Evolutionary conservation across 2,113 vertebrate genomes (phyloP).

Genomic region (Lepidiolamprologus cunningtoni): DNA sequence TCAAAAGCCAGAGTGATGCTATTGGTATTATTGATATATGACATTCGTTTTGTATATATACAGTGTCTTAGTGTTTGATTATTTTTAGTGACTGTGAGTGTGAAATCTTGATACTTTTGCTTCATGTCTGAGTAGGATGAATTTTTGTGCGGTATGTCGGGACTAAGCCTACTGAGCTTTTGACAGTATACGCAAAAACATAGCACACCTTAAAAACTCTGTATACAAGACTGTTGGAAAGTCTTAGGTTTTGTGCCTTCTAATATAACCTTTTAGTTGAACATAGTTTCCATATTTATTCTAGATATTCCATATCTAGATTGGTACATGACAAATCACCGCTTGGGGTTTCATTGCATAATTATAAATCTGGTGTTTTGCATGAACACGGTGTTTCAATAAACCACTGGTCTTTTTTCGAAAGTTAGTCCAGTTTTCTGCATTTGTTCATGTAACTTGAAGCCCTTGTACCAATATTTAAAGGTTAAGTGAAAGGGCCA

Average conservation of each 20-base stretch:
- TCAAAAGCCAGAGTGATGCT: background rate
- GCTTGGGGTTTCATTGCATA: background rate
- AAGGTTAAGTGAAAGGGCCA: background rate
- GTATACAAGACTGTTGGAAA: background rate
- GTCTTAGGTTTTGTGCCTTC: background rate
- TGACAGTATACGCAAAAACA: background rate
- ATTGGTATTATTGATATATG: background rate
- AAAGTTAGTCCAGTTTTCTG: background rate
- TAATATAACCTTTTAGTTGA: background rate
- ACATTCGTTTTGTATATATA: accelerated
- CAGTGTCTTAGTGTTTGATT: background rate
- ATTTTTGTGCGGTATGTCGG: background rate
- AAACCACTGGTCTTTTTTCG: background rate
- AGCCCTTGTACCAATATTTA: background rate
- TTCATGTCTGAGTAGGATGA: background rate
- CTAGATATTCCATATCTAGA: background rate
- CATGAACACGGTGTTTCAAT: background rate
- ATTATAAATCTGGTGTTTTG: background rate
- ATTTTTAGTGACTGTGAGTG: background rate
- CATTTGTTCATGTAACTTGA: background rate
- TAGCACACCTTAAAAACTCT: background rate
- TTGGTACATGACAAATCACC: background rate
- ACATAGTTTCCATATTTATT: background rate
- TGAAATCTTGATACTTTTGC: background rate
- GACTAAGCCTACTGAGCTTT: background rate